phyloP scores from a whole-genome alignment of 2,113 vertebrate species.

The Polypterus senegalus region DNA sequence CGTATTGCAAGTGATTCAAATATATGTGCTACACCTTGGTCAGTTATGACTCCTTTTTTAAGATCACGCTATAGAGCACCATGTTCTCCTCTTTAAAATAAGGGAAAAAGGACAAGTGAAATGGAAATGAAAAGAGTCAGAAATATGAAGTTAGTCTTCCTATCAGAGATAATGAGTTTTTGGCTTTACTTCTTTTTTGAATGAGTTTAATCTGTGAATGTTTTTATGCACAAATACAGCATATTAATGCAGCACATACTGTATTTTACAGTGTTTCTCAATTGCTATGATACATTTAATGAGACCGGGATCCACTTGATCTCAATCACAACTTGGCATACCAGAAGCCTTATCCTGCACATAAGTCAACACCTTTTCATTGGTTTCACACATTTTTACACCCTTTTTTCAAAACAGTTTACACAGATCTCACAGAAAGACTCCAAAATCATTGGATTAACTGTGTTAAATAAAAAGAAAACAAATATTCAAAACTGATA shows the following conservation, averaged over 20 bases:
- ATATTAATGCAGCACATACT: constrained; percentile 3
- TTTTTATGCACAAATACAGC: neutral
- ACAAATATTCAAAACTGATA: constrained; percentile 2
- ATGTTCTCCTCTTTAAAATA: too few species aligned
- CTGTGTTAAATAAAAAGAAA: constrained; percentile 4
- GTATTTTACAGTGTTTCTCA: constrained; percentile 11
- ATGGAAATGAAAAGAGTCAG: too few species aligned
- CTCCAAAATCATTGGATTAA: constrained; percentile 3
- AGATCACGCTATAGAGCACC: too few species aligned
- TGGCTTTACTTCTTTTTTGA: too few species aligned
- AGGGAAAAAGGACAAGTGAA: too few species aligned
- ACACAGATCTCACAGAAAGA: neutral
- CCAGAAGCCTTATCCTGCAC: neutral
- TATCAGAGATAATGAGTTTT: too few species aligned
- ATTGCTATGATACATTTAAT: constrained; percentile 3
- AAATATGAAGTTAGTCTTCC: too few species aligned
- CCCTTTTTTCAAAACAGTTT: constrained; percentile 1
- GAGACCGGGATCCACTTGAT: constrained; percentile 9
- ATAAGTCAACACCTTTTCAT: too few species aligned
- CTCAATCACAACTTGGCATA: neutral
- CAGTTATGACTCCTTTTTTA: too few species aligned
- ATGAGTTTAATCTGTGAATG: constrained; percentile 3
- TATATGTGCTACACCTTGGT: too few species aligned
- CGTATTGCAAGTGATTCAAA: too few species aligned
- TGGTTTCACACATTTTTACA: neutral